Percentiles rank a stretch among this genome's conserved stretches.
Conservation (phyloP, 2,113 vertebrate species). For the Laticauda laticaudata region DNA sequence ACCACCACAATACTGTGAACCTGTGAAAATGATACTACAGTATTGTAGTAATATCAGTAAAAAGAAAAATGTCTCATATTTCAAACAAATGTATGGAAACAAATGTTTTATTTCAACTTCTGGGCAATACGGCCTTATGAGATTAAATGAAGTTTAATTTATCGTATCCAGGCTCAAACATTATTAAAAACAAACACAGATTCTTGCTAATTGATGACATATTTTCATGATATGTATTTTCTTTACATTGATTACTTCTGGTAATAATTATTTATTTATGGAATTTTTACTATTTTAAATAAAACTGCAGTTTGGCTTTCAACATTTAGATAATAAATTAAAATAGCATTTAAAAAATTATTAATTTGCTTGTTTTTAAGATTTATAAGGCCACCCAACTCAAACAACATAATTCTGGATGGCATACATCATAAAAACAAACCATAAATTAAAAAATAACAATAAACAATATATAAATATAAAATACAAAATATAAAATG, state of each 20-base stretch:
- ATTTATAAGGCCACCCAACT: background rate
- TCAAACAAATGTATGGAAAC: background rate
- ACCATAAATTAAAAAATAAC: background rate
- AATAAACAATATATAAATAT: background rate
- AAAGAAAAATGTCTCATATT: background rate
- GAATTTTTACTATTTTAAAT: background rate
- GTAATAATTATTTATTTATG: background rate
- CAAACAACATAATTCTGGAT: background rate
- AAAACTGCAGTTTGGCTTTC: background rate
- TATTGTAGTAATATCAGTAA: background rate
- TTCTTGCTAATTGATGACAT: slow-evolving; percentile 14
- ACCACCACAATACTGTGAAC: background rate
- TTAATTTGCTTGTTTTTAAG: background rate
- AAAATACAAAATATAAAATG: background rate
- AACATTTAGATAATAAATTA: background rate
- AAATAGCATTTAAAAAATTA: background rate
- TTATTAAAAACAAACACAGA: background rate
- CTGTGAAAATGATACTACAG: background rate
- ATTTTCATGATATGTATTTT: background rate
- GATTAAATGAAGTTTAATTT: background rate
- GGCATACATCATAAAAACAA: background rate
- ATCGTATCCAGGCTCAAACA: background rate
- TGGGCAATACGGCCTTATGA: background rate
- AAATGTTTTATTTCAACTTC: background rate
- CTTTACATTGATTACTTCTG: slow-evolving; percentile 9